phyloP scores from a whole-genome alignment of 2,888 invertebrate species.

The Trisateles emortualis region DNA sequence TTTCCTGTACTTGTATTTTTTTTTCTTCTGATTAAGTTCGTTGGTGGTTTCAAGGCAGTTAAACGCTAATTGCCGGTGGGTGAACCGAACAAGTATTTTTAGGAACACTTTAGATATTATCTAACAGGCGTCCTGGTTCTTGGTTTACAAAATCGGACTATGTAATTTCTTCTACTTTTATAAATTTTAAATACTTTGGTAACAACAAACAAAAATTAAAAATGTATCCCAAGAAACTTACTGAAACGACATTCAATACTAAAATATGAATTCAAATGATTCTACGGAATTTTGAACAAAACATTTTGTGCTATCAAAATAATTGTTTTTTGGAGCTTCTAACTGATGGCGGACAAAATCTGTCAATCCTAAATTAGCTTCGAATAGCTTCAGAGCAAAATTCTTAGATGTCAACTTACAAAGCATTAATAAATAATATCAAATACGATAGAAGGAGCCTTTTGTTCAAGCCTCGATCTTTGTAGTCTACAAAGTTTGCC shows the following conservation, averaged over 20 bases:
- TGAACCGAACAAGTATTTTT: constrained; percentile 1
- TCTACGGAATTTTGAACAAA: not conserved
- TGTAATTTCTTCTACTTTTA: not conserved
- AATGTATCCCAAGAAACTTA: not conserved
- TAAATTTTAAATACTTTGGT: not conserved
- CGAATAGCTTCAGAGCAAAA: constrained; percentile 8
- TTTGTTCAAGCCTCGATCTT: constrained; percentile 40
- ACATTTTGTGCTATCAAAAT: constrained; percentile 5
- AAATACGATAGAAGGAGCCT: constrained; percentile 30
- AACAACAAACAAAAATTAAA: not conserved
- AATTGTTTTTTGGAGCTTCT: constrained; percentile 1
- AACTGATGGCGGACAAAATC: not conserved
- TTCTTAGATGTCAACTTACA: constrained; percentile 34
- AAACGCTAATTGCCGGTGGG: constrained; percentile 7
- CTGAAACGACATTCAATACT: not conserved
- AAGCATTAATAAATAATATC: constrained; percentile 48
- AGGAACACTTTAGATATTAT: constrained; percentile 2
- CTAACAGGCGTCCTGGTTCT: not conserved
- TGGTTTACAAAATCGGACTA: not conserved
- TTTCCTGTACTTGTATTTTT: not conserved
- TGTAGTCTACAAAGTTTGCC: constrained; percentile 50
- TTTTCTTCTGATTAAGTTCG: constrained; percentile 7
- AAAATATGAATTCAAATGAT: not conserved
- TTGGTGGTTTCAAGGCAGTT: constrained; percentile 6
- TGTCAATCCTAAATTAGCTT: constrained; percentile 10